Percentiles rank a stretch among this genome's conserved stretches.
These are phyloP conservation scores for Sphecodes monilicornis DNA, from an alignment of 2,888 invertebrate species.

Conservation along the genomic window DNA sequence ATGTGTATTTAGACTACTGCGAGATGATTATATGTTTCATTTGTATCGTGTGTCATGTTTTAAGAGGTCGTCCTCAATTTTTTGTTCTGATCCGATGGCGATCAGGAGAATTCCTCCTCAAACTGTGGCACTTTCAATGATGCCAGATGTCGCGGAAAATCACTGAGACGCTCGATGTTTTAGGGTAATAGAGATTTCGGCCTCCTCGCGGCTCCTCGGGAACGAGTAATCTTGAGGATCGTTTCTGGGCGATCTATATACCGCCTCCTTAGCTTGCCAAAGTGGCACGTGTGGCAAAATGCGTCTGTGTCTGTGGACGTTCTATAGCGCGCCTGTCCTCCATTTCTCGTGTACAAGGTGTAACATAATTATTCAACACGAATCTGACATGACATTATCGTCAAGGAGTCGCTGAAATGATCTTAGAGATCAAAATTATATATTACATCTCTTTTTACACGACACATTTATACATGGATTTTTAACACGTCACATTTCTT, in stretches of 20 bases:
- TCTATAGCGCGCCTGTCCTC: neutral
- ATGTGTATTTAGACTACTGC: neutral
- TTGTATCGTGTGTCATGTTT: too few species aligned
- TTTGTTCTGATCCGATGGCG: slow-evolving; percentile 2
- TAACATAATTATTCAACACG: slow-evolving; percentile 4
- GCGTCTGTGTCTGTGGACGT: neutral
- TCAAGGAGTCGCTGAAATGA: neutral
- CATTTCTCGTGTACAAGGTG: slow-evolving; percentile 15
- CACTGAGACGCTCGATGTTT: slow-evolving; percentile 72
- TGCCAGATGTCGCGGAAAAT: slow-evolving; percentile 62
- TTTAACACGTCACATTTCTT: neutral
- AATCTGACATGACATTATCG: neutral
- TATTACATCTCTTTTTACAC: neutral
- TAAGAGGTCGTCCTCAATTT: neutral
- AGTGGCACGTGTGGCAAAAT: slow-evolving; percentile 52
- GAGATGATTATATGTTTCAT: neutral
- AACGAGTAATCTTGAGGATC: slow-evolving; percentile 69
- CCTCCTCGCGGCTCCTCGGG: slow-evolving; percentile 64
- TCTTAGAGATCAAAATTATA: neutral
- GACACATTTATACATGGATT: neutral
- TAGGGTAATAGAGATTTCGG: slow-evolving; percentile 77
- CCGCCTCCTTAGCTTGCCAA: slow-evolving; percentile 49
- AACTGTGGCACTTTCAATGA: slow-evolving; percentile 37
- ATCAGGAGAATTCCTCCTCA: slow-evolving; percentile 38
- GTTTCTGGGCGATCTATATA: slow-evolving; percentile 52